These are phyloP conservation scores for Chaetodon trifasciatus DNA, from an alignment of 2,797 vertebrate species.

Conservation along the genomic window DNA sequence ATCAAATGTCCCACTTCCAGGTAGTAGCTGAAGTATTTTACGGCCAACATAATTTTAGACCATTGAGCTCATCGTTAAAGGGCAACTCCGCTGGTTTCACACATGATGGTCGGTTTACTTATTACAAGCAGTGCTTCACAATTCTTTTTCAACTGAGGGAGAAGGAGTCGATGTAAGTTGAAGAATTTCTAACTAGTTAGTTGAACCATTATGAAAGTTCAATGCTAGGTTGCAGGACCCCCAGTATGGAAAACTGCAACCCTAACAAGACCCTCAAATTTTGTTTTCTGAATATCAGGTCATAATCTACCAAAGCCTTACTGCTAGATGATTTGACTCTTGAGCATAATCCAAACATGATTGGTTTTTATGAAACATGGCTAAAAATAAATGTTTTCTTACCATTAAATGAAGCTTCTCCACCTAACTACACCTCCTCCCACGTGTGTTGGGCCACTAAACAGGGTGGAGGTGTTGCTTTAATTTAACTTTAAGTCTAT, in stretches of 20 bases:
- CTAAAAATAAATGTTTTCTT: background rate
- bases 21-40: slow-evolving; percentile 8
- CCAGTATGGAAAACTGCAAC: background rate
- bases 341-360: background rate
- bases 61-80: background rate
- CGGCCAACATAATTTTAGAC: slow-evolving; percentile 13
- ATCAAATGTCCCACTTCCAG: slow-evolving; percentile 25
- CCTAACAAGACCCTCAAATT: background rate
- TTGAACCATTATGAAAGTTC: background rate
- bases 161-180: too few species aligned
- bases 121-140: background rate
- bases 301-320: background rate
- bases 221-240: background rate
- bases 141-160: too few species aligned
- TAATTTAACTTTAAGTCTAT: too few species aligned
- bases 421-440: background rate
- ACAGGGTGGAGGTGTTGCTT: background rate
- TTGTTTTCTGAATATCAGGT: background rate
- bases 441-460: background rate
- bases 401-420: background rate
- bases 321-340: background rate
- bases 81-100: background rate
- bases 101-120: background rate
- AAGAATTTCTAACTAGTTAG: too few species aligned
- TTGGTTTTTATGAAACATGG: background rate